These are phyloP conservation scores for Otocyon megalotis DNA, from an alignment of 2,113 vertebrate species.

Conservation along the genomic window DNA sequence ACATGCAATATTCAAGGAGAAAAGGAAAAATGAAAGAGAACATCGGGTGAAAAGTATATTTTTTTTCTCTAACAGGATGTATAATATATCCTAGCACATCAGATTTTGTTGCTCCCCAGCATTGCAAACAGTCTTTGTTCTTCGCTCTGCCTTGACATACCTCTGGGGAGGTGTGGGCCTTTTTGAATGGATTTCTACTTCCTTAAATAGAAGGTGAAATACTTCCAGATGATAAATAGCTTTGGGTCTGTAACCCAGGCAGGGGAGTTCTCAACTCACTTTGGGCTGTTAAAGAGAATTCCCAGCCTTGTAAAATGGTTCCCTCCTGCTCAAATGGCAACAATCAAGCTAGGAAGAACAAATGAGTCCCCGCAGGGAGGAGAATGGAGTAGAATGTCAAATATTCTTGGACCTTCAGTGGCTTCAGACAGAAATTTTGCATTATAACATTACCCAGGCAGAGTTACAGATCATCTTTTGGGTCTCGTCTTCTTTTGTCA, in stretches of 20 bases:
- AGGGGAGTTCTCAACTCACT: slow-evolving; percentile 39
- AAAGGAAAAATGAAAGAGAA: slow-evolving; percentile 38
- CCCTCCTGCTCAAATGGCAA: background rate
- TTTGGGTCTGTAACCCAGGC: slow-evolving; percentile 37
- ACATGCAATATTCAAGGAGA: background rate
- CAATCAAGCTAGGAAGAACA: slow-evolving; percentile 43
- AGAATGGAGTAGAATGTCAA: slow-evolving; percentile 37
- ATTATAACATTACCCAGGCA: background rate
- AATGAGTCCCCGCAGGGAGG: slow-evolving; percentile 34
- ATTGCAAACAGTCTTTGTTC: slow-evolving; percentile 55
- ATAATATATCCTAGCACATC: background rate
- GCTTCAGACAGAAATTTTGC: slow-evolving; percentile 26
- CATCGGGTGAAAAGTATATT: background rate
- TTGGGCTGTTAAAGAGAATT: slow-evolving; percentile 49
- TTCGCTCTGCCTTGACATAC: slow-evolving; percentile 27
- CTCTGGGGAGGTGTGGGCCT: background rate
- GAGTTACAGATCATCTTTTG: background rate
- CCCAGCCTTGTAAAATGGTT: slow-evolving; percentile 13
- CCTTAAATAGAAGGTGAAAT: slow-evolving; percentile 52
- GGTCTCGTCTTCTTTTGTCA: background rate
- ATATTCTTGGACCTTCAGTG: background rate
- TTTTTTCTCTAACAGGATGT: background rate
- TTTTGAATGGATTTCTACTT: slow-evolving; percentile 50
- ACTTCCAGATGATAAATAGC: slow-evolving; percentile 74
- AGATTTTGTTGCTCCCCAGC: background rate